Percentiles rank a stretch among this genome's conserved stretches.
Evolutionary conservation across 2,888 invertebrate species (phyloP).

Genomic region (Andrena marginata): DNA sequence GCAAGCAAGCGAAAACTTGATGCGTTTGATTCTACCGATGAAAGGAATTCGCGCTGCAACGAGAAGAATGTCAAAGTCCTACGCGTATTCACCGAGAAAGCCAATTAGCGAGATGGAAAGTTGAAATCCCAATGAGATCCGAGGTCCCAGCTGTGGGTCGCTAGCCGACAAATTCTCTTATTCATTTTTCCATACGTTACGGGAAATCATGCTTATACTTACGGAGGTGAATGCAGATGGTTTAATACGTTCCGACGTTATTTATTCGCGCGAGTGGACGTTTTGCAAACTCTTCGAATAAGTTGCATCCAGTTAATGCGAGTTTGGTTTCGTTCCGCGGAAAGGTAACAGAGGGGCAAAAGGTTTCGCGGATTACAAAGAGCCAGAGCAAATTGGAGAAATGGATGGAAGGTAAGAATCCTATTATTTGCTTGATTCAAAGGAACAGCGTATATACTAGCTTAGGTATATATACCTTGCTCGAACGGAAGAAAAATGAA

Average conservation of each 20-base stretch:
- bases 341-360: neutral
- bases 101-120: slow-evolving; percentile 35
- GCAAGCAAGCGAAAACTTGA: slow-evolving; percentile 15
- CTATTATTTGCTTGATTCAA: slow-evolving; percentile 12
- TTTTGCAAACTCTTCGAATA: neutral
- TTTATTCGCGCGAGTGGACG: neutral
- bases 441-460: neutral
- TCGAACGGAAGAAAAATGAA: slow-evolving; percentile 4
- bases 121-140: slow-evolving; percentile 12
- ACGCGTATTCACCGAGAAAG: slow-evolving; percentile 8
- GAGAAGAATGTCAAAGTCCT: slow-evolving; percentile 6
- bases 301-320: neutral
- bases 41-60: neutral
- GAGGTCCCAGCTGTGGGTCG: neutral
- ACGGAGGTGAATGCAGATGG: neutral
- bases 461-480: neutral
- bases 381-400: neutral
- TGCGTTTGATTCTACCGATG: neutral
- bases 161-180: neutral
- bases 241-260: too few relatives aligned
- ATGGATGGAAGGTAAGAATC: neutral
- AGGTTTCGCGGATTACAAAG: slow-evolving; percentile 10
- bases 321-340: neutral
- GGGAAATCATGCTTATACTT: neutral
- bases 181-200: neutral